These are phyloP conservation scores for Lepus townsendii DNA, from an alignment of 2,797 vertebrate species.

Conservation along the genomic window DNA sequence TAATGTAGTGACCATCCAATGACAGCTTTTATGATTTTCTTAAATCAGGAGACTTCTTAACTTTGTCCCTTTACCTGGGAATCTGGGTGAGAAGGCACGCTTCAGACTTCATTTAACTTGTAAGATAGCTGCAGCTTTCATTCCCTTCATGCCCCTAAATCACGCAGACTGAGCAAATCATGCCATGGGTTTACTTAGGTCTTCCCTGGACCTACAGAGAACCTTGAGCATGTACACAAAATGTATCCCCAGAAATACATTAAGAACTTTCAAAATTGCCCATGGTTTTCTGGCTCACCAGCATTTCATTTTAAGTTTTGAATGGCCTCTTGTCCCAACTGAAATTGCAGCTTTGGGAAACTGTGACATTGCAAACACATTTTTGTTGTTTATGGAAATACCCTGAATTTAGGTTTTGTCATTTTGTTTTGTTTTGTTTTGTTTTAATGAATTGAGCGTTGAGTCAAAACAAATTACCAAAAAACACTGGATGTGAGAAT, in stretches of 20 bases:
- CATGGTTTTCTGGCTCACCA: background rate
- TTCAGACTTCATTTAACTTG: background rate
- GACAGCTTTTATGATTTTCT: background rate
- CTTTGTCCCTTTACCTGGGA: background rate
- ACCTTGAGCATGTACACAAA: background rate
- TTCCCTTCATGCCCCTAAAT: background rate
- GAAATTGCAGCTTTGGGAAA: background rate
- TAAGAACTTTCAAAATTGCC: background rate
- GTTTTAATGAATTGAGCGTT: background rate
- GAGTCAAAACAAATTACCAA: background rate
- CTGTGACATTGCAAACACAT: background rate
- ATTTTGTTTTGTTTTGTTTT: background rate
- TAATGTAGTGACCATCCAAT: background rate
- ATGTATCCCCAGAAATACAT: background rate
- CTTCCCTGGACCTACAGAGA: background rate
- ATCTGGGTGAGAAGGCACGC: background rate
- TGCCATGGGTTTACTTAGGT: background rate
- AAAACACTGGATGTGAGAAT: background rate
- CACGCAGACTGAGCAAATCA: background rate
- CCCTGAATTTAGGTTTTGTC: background rate
- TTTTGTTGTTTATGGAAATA: background rate
- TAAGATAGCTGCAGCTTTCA: background rate
- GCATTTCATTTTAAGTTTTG: background rate
- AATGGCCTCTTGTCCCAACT: background rate
- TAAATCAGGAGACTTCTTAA: background rate